Base-by-base conservation (phyloP, 2,888 invertebrate genomes). In the Spialia ferax region DNA sequence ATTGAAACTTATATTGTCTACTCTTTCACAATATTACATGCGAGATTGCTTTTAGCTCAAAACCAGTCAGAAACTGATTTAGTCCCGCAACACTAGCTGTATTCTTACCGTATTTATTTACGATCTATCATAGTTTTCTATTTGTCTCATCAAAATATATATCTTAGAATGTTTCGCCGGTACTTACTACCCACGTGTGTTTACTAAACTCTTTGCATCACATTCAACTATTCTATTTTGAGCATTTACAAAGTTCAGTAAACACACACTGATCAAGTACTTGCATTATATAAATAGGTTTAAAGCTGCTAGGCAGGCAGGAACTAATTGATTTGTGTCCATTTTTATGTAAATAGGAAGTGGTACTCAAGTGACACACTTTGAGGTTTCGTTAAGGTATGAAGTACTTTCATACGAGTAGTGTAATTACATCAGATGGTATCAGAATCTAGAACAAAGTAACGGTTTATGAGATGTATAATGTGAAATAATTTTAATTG, bases 381-480 rank as follows among this genome's bases (percentile, higher is more conserved):
- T 50, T n/a, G 61, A 29, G 55, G 68, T 48, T 82, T n/a, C 84
- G 77, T 81, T 81, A 81, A 80, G 73, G 83, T 89, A 88, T 88
- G 87, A 85, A 67, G 82, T 66, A 78, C 73, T 72, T 85, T 85
- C 85, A 85, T 87, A 84, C 79, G 42, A 72, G 77, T 85, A 88
- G 85, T 81, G 80, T 87, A 82, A 84, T 86, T 82, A 84, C 78
- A 72, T 69, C 83, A 77, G 81, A 82, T 82, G 84, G 84, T 84
- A 85, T 85, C 85, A 84, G 86, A 85, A 81, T 77, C 80, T 88
- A 87, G 89, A 88, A 87, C 85, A 86, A 86, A 81, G 80, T 82
- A 82, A 82, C 81, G 81, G 81, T 85, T 50, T 84, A 81, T 77
- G 80, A 81, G 79, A 81, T 85, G 82, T 87, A 84, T 81, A 70